Evolutionary conservation across 2,888 invertebrate genomes (phyloP), one percentile per base, ranked within the genome.

Genomic region (Polietes domitor): DNA sequence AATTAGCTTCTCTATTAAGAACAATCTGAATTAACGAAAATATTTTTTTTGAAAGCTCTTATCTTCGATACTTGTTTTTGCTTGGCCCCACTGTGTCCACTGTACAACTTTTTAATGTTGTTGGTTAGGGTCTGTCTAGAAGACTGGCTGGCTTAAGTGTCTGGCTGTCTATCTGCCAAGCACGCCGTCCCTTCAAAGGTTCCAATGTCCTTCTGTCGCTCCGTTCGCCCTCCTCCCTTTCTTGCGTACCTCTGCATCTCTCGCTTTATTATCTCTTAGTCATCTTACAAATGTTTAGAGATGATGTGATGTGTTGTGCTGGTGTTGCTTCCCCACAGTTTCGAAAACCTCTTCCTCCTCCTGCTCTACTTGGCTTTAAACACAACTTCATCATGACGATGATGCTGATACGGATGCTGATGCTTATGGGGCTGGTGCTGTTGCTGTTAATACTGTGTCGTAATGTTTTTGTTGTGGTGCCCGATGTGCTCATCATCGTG

Each of bases 351-450:
- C 47, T n/a, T 47, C 47, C 47, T 47, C 32, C 4, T 47, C 15
- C 47, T 12, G 0, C 1, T 12, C 41, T 41, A 4, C 41, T 41
- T 41, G n/a, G 47, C 47, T 4, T n/a, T 2, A 47, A 47, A 47
- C n/a, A 47, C n/a, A 12, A n/a, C 2, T n/a, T 77, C 80, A 82
- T 63, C 74, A 78, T 71, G 43, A 82, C 50, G 77, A 73, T n/a
- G 72, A 3, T 41, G 77, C 55, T 58, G 77, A 70, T 70, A 37
- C 55, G 21, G 9, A 76, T 73, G 37, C 68, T 73, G 7, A 24
- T 76, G 50, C 15, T 73, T 55, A 58, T 63, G 68, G 50, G 15
- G 32, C n/a, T n/a, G n/a, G 26, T 65, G 15, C 28, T 63, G 37
- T 43, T 26, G 58, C 26, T 72, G 50, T 2, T 50, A 50, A 53